Evolutionary conservation across 1,140 invertebrate genomes (phyloP), one percentile per base, ranked within the genome.

Genomic region (Lepidostoma basale): DNA sequence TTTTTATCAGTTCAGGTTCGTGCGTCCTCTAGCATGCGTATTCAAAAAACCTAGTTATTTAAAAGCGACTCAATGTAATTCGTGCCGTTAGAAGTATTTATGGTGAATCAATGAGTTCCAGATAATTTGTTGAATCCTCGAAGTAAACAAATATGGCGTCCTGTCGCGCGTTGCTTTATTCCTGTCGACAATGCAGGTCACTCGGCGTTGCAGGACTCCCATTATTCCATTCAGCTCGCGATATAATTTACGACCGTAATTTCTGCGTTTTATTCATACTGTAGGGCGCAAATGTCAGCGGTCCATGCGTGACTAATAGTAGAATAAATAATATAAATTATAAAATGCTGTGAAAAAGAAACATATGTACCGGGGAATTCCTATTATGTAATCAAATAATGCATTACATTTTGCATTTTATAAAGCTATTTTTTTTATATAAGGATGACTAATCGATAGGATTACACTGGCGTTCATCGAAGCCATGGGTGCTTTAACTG

Each of bases 271-370:
- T 67, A 54, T 56, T 40, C 52, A 56, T 8, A 14, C 30, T 40
- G 16, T 20, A 47, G 20, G 49, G 25, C 33, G 64, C 60, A 64
- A 62, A 66, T 52, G 62, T n/a, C 33, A 58, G 63, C 40, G 62
- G 49, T n/a, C 69, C 63, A 63, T 67, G 69, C 69, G 58, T 67
- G 62, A 45, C 69, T 70, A 70, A 70, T 70, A 63, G 36, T 44
- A 71, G 59, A 60, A 49, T 68, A 65, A 68, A 72, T 72, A 68
- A 68, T 72, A 49, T 68, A 65, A 68, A 72, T 72, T 65, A 68
- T 72, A 72, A 72, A 72, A 68, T 67, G 70, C 66, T 12, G 49
- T 28, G 70, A 67, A 72, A 72, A 72, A 72, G 62, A 64, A 68
- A 72, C 66, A 42, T 58, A 65, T 71, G n/a, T n/a, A n/a, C n/a